Conservation (phyloP, 2,888 invertebrate species). For the Dynastes grantii region DNA sequence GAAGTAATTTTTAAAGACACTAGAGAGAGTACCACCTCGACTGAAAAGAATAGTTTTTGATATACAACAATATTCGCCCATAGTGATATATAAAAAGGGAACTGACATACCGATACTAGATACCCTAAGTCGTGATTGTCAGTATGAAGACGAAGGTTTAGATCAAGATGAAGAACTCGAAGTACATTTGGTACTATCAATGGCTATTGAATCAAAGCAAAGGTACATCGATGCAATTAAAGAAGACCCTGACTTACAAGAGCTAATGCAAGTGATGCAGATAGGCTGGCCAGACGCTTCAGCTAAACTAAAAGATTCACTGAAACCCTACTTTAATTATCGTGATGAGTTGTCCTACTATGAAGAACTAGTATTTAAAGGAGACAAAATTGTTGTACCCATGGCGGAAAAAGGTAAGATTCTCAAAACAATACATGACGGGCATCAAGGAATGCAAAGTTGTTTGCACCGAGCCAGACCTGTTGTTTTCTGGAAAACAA, state of each 20-base stretch:
- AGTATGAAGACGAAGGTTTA: slow-evolving; percentile 45
- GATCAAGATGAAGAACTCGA: slow-evolving; percentile 50
- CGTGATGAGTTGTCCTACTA: slow-evolving; percentile 31
- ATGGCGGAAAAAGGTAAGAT: neutral
- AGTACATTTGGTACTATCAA: slow-evolving; percentile 50
- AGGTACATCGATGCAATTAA: neutral
- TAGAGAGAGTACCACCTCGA: slow-evolving; percentile 55
- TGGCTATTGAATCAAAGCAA: slow-evolving; percentile 3
- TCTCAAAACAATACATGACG: slow-evolving; percentile 50
- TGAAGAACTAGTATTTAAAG: slow-evolving; percentile 54
- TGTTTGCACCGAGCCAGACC: slow-evolving; percentile 55
- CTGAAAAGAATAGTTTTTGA: slow-evolving; percentile 60
- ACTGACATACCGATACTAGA: slow-evolving; percentile 58
- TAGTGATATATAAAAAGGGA: slow-evolving; percentile 58
- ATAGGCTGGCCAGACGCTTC: slow-evolving; percentile 56
- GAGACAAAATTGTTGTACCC: slow-evolving; percentile 53
- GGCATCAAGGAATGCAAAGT: slow-evolving; percentile 53
- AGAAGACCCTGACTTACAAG: slow-evolving; percentile 45
- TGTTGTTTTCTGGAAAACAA: slow-evolving; percentile 58
- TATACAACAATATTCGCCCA: slow-evolving; percentile 57
- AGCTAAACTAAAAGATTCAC: neutral
- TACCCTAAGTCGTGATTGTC: slow-evolving; percentile 54
- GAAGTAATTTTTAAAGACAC: slow-evolving; percentile 57
- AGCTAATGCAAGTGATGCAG: slow-evolving; percentile 28
- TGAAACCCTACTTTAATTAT: neutral